Evolutionary conservation across 2,888 invertebrate genomes (phyloP).

Genomic region (Heliconius hortense): DNA sequence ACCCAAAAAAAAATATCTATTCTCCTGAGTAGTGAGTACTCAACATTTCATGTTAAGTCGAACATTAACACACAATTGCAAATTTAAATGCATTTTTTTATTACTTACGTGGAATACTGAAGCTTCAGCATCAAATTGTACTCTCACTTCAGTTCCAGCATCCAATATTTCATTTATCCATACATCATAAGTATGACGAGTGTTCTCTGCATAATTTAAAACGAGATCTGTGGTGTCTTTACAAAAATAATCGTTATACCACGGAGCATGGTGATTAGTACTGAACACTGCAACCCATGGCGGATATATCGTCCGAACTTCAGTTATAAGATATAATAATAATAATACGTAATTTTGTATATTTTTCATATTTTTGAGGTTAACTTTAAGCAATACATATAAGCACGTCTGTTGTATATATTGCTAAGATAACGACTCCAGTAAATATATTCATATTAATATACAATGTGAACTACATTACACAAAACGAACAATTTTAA

Average conservation of each 20-base stretch:
- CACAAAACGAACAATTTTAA: too few relatives aligned
- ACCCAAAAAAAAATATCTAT: too few relatives aligned
- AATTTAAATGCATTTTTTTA: not conserved
- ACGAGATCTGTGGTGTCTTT: not conserved
- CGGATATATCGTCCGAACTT: not conserved
- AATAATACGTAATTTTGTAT: not conserved
- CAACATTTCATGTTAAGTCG: not conserved
- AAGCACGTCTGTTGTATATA: not conserved
- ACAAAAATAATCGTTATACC: conserved; percentile 13
- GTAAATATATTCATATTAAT: not conserved
- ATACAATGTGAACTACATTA: not conserved
- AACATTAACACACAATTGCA: not conserved
- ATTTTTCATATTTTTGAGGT: not conserved
- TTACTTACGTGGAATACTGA: conserved; percentile 10
- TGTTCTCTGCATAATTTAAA: not conserved
- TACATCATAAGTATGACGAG: not conserved
- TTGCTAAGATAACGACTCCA: not conserved
- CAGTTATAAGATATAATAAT: not conserved
- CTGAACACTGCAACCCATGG: not conserved
- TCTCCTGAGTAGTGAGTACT: too few relatives aligned
- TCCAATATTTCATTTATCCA: conserved; percentile 6
- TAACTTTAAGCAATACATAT: not conserved
- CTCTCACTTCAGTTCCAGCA: conserved; percentile 12
- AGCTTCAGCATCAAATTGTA: conserved; percentile 17
- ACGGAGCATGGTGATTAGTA: not conserved